phyloP scores from a whole-genome alignment of 2,888 invertebrate genomes.

The Pherbina coryleti region DNA sequence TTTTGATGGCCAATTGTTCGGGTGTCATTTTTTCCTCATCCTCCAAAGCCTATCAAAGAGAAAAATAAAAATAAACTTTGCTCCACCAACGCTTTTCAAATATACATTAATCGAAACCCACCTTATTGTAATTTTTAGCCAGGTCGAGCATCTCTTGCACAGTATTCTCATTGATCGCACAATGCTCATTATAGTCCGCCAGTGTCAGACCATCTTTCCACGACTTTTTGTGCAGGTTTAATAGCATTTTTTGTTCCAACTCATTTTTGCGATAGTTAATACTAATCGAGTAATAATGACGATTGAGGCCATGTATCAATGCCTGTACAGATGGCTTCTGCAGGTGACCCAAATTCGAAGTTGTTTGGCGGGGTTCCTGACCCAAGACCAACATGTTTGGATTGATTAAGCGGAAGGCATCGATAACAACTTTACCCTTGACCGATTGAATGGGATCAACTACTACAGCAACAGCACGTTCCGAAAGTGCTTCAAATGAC shows the following conservation, averaged over 20 bases:
- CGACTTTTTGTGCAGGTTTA: slow-evolving; percentile 98
- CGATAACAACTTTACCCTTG: slow-evolving; percentile 99
- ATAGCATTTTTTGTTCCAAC: slow-evolving; percentile 98
- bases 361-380: slow-evolving; percentile 98
- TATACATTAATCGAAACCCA: slow-evolving; percentile 42
- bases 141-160: slow-evolving; percentile 97
- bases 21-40: slow-evolving; percentile 99
- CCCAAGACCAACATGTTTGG: slow-evolving; percentile 99
- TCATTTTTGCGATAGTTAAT: slow-evolving; percentile 99
- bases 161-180: slow-evolving; percentile 91
- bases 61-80: slow-evolving; percentile 1
- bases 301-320: slow-evolving; percentile 96
- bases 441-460: slow-evolving; percentile 99
- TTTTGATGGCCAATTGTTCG: slow-evolving; percentile 98
- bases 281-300: slow-evolving; percentile 99
- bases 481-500: slow-evolving; percentile 97
- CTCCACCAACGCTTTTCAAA: slow-evolving; percentile 17
- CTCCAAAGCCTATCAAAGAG: slow-evolving; percentile 79
- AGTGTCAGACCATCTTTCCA: slow-evolving; percentile 97
- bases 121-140: slow-evolving; percentile 97
- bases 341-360: slow-evolving; percentile 97
- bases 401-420: slow-evolving; percentile 98
- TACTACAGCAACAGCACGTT: slow-evolving; percentile 98
- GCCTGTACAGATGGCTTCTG: slow-evolving; percentile 99
- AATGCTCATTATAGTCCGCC: slow-evolving; percentile 93